A percentile compares a stretch with the other conserved stretches of the same genome.
phyloP scores from a whole-genome alignment of 2,797 vertebrate species.

The Protonibea diacanthus region DNA sequence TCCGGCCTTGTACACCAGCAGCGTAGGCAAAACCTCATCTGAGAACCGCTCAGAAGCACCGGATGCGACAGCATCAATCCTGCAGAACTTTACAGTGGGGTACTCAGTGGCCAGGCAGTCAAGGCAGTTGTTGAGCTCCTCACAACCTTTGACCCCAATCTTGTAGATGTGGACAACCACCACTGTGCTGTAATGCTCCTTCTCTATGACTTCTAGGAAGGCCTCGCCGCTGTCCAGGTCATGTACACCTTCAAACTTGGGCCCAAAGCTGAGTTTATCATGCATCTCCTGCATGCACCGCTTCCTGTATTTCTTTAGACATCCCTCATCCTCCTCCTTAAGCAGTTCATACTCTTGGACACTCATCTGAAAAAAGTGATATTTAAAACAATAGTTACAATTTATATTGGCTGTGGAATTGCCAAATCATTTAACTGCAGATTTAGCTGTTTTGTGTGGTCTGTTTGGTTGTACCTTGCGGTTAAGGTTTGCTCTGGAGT shows the following conservation, averaged over 20 bases:
- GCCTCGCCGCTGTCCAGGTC: constrained; percentile 92
- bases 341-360: constrained; percentile 96
- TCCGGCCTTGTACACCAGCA: constrained; percentile 95
- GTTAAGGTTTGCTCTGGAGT: constrained; percentile 85
- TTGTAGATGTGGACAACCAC: constrained; percentile 96
- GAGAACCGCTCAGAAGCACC: constrained; percentile 95
- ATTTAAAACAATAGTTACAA: constrained; percentile 7
- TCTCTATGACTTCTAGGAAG: constrained; percentile 93
- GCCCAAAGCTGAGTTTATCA: constrained; percentile 95
- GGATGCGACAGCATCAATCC: constrained; percentile 91
- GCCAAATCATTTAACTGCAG: too few species aligned
- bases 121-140: constrained; percentile 92
- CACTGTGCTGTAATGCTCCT: constrained; percentile 92
- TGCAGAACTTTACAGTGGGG: constrained; percentile 94
- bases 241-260: constrained; percentile 89
- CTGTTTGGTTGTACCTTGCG: constrained; percentile 88
- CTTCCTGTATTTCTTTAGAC: constrained; percentile 93
- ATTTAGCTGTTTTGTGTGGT: not conserved
- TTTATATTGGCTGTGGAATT: not conserved
- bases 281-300: constrained; percentile 99
- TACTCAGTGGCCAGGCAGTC: constrained; percentile 92
- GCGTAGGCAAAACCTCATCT: constrained; percentile 90
- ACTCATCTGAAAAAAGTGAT: constrained; percentile 89
- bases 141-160: constrained; percentile 89
- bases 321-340: constrained; percentile 93